These are phyloP conservation scores for Eciton burchellii DNA, from an alignment of 1,140 invertebrate species.

Conservation along the genomic window DNA sequence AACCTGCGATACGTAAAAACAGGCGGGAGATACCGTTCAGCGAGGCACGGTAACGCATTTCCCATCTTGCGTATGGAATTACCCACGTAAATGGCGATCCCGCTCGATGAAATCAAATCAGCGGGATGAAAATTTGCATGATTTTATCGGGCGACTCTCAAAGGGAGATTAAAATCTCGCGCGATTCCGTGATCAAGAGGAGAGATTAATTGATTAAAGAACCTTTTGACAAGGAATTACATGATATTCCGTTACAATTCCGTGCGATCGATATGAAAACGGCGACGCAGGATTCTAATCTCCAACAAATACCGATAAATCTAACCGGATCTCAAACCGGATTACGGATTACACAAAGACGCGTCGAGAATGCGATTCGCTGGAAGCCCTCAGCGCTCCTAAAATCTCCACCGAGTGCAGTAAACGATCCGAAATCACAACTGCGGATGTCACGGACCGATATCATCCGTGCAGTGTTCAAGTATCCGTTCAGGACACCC, in stretches of 20 bases:
- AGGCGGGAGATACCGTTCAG: not conserved
- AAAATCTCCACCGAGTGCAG: constrained; percentile 21
- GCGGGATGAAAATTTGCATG: too few relatives aligned
- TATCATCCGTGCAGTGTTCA: constrained; percentile 41
- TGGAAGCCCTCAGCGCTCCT: constrained; percentile 3
- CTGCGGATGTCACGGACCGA: constrained; percentile 8
- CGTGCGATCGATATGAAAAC: not conserved
- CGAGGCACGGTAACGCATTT: not conserved
- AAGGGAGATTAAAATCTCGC: too few relatives aligned
- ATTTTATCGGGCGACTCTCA: too few relatives aligned
- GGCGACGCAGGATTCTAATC: too few relatives aligned
- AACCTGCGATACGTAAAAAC: not conserved
- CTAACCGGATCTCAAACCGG: not conserved
- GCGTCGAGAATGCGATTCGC: not conserved
- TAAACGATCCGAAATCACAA: constrained; percentile 32
- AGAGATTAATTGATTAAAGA: too few relatives aligned
- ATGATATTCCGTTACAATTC: not conserved
- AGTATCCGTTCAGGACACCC: constrained; percentile 68
- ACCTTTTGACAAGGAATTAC: not conserved
- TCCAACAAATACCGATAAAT: not conserved
- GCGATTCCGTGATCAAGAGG: too few relatives aligned
- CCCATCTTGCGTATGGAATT: too few relatives aligned
- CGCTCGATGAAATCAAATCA: too few relatives aligned
- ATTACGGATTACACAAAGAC: constrained; percentile 4
- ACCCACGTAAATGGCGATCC: too few relatives aligned